phyloP scores from a whole-genome alignment of 2,113 vertebrate genomes.

The Felis catus region DNA sequence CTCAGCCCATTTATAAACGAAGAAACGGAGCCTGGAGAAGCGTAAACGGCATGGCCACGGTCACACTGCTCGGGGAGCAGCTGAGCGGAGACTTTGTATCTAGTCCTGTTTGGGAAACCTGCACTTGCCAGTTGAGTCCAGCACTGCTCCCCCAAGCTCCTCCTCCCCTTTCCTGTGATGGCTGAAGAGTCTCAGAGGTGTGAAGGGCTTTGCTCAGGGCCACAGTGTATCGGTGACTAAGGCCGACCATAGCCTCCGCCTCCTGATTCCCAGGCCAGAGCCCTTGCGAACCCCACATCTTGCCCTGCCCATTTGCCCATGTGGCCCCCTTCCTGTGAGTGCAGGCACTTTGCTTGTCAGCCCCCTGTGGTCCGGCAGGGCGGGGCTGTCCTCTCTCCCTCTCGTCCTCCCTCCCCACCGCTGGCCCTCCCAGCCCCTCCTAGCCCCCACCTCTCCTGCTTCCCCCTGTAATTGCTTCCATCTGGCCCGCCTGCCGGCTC shows the following conservation, averaged over 20 bases:
- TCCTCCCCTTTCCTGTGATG: neutral
- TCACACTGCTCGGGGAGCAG: neutral
- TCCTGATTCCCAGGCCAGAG: neutral
- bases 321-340: neutral
- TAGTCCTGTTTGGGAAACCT: neutral
- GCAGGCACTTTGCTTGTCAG: neutral
- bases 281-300: neutral
- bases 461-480: constrained; percentile 71
- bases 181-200: neutral
- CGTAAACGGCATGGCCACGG: neutral
- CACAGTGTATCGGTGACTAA: neutral
- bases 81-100: neutral
- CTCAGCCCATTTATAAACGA: neutral
- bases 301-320: rapidly evolving
- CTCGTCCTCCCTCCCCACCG: too few relatives aligned
- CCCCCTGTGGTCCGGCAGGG: neutral
- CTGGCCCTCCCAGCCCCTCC: neutral
- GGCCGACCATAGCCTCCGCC: too few relatives aligned
- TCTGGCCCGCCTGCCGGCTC: constrained; percentile 56
- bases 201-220: neutral
- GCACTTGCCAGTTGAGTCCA: neutral
- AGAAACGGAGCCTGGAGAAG: neutral
- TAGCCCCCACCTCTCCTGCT: neutral
- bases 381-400: neutral
- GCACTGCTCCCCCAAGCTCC: neutral